These are phyloP conservation scores for Dyspetes luteomarginatus DNA, from an alignment of 2,888 invertebrate species.

Conservation along the genomic window DNA sequence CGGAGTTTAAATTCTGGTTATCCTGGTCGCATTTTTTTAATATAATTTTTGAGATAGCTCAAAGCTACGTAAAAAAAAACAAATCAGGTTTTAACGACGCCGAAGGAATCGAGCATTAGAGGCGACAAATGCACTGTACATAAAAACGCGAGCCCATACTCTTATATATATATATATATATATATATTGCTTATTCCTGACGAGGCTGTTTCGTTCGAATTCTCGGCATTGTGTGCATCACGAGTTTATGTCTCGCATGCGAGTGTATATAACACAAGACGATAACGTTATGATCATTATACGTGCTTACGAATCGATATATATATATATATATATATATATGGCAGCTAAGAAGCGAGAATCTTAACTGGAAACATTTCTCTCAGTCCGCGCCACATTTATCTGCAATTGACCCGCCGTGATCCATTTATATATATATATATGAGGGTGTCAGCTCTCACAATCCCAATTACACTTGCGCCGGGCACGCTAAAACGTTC, in stretches of 20 bases:
- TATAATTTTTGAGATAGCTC: no score
- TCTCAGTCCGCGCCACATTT: background rate
- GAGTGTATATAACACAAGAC: no score
- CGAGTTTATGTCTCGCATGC: no score
- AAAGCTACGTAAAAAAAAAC: no score
- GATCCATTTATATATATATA: background rate
- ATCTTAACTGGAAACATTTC: background rate
- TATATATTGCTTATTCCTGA: background rate
- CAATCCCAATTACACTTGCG: background rate
- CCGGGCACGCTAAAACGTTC: background rate
- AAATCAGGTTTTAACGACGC: no score
- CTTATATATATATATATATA: background rate
- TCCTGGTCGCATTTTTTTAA: no score
- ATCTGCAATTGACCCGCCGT: slow-evolving; percentile 42
- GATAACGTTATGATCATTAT: background rate
- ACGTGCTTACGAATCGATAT: background rate
- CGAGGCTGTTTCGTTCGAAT: background rate
- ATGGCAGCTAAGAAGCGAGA: background rate
- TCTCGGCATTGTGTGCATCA: no score
- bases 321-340: background rate
- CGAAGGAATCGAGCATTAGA: no score
- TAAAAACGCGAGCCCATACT: background rate
- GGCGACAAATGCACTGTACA: no score
- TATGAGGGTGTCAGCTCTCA: background rate
- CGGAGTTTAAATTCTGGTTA: no score